A percentile compares a stretch with the other conserved stretches of the same genome.
Evolutionary conservation across 2,888 invertebrate genomes (phyloP).

Genomic region (Fragum whitleyi): DNA sequence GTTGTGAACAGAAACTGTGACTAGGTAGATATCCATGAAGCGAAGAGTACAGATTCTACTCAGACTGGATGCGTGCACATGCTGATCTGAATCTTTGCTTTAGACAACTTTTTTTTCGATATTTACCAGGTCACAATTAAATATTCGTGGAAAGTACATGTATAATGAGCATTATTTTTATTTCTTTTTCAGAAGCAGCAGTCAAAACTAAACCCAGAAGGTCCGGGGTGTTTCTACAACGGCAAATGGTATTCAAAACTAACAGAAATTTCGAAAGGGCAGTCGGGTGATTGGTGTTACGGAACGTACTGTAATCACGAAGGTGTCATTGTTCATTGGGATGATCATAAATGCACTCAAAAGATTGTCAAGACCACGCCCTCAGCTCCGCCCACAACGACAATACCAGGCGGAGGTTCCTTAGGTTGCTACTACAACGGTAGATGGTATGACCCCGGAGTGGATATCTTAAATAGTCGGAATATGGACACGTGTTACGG

Average conservation of each 20-base stretch:
- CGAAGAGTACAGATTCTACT: too few relatives aligned
- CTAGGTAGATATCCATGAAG: too few relatives aligned
- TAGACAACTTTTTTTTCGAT: too few relatives aligned
- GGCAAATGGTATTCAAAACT: conserved; percentile 37
- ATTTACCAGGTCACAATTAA: too few relatives aligned
- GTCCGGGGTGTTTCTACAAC: conserved; percentile 45
- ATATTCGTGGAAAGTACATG: too few relatives aligned
- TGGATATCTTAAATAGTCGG: conserved; percentile 49
- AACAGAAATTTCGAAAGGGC: conserved; percentile 48
- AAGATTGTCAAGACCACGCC: conserved; percentile 28
- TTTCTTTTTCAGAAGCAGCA: conserved; percentile 11
- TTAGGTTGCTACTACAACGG: conserved; percentile 50
- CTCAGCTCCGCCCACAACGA: neutral
- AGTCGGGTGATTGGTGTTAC: conserved; percentile 60
- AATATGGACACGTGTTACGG: conserved; percentile 52
- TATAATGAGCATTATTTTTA: too few relatives aligned
- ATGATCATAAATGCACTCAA: conserved; percentile 54
- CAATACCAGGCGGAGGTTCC: neutral
- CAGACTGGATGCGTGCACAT: too few relatives aligned
- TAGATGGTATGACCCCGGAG: conserved; percentile 49
- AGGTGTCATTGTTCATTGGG: conserved; percentile 56
- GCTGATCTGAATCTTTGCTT: too few relatives aligned
- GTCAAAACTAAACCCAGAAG: neutral
- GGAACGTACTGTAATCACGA: conserved; percentile 62
- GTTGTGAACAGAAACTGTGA: too few relatives aligned